These are phyloP conservation scores for Ryuthela nishihirai DNA, from an alignment of 2,888 invertebrate species.

Conservation along the genomic window DNA sequence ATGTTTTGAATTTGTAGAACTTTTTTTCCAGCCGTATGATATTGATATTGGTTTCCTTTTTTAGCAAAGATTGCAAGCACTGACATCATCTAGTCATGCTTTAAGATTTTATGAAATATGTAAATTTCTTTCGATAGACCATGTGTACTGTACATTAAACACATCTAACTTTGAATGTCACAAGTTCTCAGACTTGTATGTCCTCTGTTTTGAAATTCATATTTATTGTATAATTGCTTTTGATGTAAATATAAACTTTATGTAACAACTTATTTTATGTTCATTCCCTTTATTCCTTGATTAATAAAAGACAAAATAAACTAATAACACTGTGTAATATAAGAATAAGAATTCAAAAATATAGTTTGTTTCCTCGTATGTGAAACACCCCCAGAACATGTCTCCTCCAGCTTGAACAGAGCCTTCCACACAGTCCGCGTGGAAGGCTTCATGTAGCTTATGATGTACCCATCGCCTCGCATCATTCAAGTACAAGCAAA, in stretches of 20 bases:
- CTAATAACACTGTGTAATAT: no score
- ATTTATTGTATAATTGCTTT: conserved; percentile 38
- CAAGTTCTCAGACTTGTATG: conserved; percentile 34
- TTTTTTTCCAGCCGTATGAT: conserved; percentile 12
- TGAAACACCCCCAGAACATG: no score
- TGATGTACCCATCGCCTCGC: no score
- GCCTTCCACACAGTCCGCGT: no score
- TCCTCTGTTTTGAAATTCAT: conserved; percentile 32
- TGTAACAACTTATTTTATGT: conserved; percentile 28
- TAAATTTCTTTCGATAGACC: conserved; percentile 17
- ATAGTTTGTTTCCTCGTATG: no score
- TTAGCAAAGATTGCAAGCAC: conserved; percentile 14
- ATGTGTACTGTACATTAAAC: no score
- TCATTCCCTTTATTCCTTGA: no score
- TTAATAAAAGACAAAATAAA: no score
- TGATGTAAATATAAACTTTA: conserved; percentile 35
- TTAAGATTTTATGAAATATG: conserved; percentile 2
- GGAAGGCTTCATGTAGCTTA: no score
- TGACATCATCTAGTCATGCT: conserved; percentile 31
- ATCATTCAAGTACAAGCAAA: no score
- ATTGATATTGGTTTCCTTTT: conserved; percentile 26
- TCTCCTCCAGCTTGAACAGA: no score
- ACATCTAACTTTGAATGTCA: conserved; percentile 23
- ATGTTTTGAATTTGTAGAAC: conserved; percentile 11
- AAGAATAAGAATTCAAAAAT: no score